A percentile compares a stretch with the other conserved stretches of the same genome.
Evolutionary conservation across 2,113 vertebrate species (phyloP).

Genomic region (Scopus umbretta): DNA sequence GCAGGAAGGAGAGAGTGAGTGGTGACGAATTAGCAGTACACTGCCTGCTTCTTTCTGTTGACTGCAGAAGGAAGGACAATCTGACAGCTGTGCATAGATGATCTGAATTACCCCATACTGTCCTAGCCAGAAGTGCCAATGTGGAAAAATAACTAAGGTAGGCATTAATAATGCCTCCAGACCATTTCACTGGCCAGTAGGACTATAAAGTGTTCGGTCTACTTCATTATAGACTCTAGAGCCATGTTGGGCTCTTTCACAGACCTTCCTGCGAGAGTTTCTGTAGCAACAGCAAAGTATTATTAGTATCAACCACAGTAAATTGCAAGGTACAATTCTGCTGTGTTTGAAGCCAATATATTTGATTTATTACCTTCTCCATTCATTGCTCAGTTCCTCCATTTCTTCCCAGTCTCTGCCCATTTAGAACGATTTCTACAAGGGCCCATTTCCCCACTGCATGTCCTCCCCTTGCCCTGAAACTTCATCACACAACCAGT

Average conservation of each 20-base stretch:
- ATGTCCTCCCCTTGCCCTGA: background rate
- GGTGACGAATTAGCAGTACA: background rate
- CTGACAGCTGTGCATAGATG: background rate
- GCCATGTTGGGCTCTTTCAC: background rate
- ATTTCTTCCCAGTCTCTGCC: background rate
- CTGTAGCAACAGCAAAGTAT: background rate
- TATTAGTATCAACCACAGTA: background rate
- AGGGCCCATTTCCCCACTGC: background rate
- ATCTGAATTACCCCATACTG: background rate
- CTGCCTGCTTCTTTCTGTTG: background rate
- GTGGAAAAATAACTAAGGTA: background rate
- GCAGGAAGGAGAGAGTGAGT: fast-evolving
- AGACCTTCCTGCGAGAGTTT: background rate
- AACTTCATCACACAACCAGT: background rate
- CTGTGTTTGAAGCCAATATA: background rate
- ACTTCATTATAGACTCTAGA: background rate
- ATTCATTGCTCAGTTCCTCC: background rate
- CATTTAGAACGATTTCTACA: background rate
- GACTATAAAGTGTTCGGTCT: background rate
- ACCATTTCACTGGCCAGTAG: background rate
- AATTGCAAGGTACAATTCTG: background rate
- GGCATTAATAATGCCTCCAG: background rate
- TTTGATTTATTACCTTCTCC: background rate
- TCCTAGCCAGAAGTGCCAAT: background rate
- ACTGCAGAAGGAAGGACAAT: background rate